Evolutionary conservation across 2,797 vertebrate genomes (phyloP), one percentile per base, ranked within the genome.

Genomic region (Zenarchopterus dispar): DNA sequence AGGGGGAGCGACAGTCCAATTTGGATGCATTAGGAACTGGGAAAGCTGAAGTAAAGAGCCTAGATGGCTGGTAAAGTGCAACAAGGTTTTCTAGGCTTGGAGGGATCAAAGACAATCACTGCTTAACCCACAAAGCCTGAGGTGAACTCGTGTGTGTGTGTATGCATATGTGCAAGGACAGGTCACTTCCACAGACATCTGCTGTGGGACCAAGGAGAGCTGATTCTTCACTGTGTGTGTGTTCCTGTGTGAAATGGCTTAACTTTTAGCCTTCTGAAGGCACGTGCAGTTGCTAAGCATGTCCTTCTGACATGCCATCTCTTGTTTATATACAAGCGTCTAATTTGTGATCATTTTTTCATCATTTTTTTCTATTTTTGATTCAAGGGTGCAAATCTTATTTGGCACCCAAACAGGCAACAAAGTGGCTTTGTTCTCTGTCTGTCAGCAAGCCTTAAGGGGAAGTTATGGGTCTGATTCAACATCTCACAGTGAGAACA

Each of bases 11-110:
- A 62, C 70, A 67, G 56, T 54, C 66, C 57, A 17, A 61, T 55
- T 58, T 18, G 23, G 36, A n/a, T 56, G 64, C 3, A 1, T 71
- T 59, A 52, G 57, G 44, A 69, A 42, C 72, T 13, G 62, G 48
- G 39, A 58, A 68, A 56, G 73, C 51, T 56, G 39, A 84, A 70
- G 78, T 75, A 69, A 87, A 46, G 53, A 5, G 66, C 56, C 73
- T 84, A 91, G 86, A 88, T 90, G 85, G 87, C 58, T 45, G 48
- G 60, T 59, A 69, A 84, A 77, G 80, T 71, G 77, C 66, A 70
- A 33, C 59, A 48, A 68, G 75, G 77, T 66, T 85, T 75, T 75
- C 55, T 56, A 64, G 71, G 64, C 70, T 88, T 56, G 54, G 44
- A 70, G 71, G 70, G 86, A 88, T 88, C 79, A 78, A 76, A 84